These are phyloP conservation scores for Lasioglossum morio DNA, from an alignment of 2,888 invertebrate genomes.

Conservation along the genomic window DNA sequence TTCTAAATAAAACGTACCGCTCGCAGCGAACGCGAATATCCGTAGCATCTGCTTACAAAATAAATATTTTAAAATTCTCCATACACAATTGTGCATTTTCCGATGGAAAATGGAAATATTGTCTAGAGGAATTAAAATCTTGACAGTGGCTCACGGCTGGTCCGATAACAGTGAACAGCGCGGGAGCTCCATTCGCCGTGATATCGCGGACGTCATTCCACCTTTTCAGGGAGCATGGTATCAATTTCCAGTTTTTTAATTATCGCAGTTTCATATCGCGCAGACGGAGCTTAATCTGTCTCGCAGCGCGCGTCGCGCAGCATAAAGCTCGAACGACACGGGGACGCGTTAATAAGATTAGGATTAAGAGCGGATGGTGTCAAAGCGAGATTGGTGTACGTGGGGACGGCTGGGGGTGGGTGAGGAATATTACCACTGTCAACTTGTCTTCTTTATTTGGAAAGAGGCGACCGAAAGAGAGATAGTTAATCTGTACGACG, in stretches of 20 bases:
- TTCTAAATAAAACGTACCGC: neutral
- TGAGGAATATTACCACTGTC: neutral
- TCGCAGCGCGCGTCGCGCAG: too few relatives aligned
- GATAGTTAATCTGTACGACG: constrained; percentile 22
- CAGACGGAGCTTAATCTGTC: neutral
- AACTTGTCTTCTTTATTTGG: constrained; percentile 28
- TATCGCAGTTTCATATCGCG: neutral
- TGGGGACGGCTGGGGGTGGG: neutral
- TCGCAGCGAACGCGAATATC: neutral
- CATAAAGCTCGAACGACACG: neutral
- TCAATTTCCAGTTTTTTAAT: constrained; percentile 10
- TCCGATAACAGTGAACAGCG: neutral
- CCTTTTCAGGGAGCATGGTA: neutral
- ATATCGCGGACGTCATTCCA: neutral
- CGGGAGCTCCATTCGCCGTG: neutral
- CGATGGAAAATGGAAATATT: neutral
- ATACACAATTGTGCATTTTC: neutral
- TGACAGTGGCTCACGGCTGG: neutral
- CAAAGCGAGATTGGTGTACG: neutral
- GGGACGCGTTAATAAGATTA: neutral
- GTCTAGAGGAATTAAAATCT: neutral
- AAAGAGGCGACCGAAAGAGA: neutral
- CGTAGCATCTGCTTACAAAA: neutral
- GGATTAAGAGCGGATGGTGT: neutral
- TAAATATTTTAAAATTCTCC: neutral